Conservation (phyloP, 1,140 invertebrate species). For the Monochamus saltuarius region DNA sequence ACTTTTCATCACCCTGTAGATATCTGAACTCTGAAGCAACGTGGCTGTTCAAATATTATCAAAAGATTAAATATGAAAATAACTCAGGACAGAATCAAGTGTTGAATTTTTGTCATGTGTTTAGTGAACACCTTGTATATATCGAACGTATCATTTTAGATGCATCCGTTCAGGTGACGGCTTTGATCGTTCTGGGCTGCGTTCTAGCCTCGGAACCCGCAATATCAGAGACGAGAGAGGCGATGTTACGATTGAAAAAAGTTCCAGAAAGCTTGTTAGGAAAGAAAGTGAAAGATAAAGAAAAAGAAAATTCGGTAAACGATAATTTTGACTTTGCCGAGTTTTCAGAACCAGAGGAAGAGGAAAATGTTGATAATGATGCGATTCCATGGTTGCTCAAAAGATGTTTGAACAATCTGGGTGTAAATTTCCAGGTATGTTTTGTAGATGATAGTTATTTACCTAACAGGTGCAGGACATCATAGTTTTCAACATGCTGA, state of each 20-base stretch:
- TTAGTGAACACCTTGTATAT: too few relatives aligned
- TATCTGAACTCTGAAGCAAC: too few relatives aligned
- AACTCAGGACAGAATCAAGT: too few relatives aligned
- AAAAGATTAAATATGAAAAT: too few relatives aligned
- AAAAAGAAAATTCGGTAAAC: slow-evolving; percentile 14
- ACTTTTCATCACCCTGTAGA: too few relatives aligned
- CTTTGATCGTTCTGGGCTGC: slow-evolving; percentile 74
- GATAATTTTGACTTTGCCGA: slow-evolving; percentile 34
- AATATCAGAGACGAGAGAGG: slow-evolving; percentile 56
- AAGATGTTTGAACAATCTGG: slow-evolving; percentile 58
- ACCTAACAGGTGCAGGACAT: too few relatives aligned
- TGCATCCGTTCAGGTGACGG: slow-evolving; percentile 72
- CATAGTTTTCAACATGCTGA: too few relatives aligned
- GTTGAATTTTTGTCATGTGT: too few relatives aligned
- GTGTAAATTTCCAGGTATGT: slow-evolving; percentile 26
- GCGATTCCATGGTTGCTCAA: slow-evolving; percentile 57
- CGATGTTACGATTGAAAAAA: slow-evolving; percentile 43
- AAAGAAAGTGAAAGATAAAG: neutral
- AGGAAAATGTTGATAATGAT: slow-evolving; percentile 11
- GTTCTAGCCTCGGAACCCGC: slow-evolving; percentile 66
- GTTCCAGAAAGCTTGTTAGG: neutral
- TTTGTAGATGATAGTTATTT: too few relatives aligned
- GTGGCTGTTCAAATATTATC: too few relatives aligned
- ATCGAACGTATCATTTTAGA: slow-evolving; percentile 55
- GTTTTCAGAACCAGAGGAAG: slow-evolving; percentile 31